Evolutionary conservation across 2,113 vertebrate species (phyloP).

Genomic region (Aviceda subcristata): DNA sequence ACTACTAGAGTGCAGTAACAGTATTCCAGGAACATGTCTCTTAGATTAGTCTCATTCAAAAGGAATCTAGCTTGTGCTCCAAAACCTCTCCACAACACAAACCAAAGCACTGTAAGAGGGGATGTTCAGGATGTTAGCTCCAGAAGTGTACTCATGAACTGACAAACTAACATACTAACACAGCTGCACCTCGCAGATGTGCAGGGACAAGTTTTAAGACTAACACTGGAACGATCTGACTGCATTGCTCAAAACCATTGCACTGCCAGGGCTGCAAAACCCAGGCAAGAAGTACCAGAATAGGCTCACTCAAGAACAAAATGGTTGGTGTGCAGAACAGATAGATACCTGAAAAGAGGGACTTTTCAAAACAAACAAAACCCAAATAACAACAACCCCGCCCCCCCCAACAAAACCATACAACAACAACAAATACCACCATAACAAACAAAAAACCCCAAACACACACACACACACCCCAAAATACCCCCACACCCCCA

Average conservation of each 20-base stretch:
- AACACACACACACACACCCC: no score
- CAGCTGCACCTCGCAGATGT: background rate
- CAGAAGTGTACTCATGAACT: background rate
- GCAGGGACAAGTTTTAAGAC: background rate
- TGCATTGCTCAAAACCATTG: background rate
- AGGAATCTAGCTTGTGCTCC: background rate
- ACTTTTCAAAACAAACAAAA: background rate
- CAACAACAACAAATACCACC: background rate
- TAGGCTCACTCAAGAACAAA: background rate
- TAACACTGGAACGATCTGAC: background rate
- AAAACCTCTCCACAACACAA: background rate
- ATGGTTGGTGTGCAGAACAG: background rate
- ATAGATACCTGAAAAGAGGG: background rate
- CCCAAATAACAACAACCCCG: background rate
- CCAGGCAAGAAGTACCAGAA: background rate
- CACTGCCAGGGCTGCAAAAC: background rate
- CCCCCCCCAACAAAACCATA: background rate
- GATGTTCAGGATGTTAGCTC: background rate
- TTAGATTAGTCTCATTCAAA: background rate
- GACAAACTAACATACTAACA: background rate
- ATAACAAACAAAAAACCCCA: background rate
- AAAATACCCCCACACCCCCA: no score
- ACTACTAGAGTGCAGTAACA: background rate
- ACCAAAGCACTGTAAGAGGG: background rate
- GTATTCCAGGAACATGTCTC: background rate